Conservation (phyloP, 1,140 invertebrate genomes). For the Ceratina japonica region DNA sequence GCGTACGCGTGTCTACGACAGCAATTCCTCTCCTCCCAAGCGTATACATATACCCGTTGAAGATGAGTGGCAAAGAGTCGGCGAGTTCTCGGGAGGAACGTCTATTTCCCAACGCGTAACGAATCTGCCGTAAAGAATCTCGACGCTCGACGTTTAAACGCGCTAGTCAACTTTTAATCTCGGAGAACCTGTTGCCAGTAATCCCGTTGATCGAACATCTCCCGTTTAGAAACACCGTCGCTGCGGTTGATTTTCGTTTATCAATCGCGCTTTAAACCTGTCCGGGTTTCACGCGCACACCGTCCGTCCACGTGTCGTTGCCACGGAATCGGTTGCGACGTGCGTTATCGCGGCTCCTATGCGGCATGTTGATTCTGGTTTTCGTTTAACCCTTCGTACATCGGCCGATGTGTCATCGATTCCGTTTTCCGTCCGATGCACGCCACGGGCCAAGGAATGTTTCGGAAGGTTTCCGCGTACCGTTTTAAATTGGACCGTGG, state of each 20-base stretch:
- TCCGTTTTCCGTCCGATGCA: not conserved
- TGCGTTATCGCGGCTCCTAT: not conserved
- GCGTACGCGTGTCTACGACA: too few relatives aligned
- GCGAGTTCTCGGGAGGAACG: not conserved
- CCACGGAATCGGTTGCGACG: slow-evolving; percentile 10
- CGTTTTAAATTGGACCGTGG: too few relatives aligned
- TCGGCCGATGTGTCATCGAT: not conserved
- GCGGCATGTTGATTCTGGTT: slow-evolving; percentile 4
- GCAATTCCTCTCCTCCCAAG: not conserved
- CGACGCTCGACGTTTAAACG: not conserved
- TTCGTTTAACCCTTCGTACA: slow-evolving; percentile 12
- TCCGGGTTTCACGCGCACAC: not conserved
- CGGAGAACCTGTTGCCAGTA: slow-evolving; percentile 57
- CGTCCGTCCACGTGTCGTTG: slow-evolving; percentile 8
- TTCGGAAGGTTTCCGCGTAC: not conserved
- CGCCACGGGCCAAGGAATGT: not conserved
- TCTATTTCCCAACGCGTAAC: not conserved
- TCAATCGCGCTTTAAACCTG: too few relatives aligned
- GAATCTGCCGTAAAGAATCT: not conserved
- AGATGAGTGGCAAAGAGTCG: not conserved
- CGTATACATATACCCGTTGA: too few relatives aligned
- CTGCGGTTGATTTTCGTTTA: too few relatives aligned
- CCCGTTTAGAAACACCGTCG: slow-evolving; percentile 14
- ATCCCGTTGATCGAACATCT: slow-evolving; percentile 38
- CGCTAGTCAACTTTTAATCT: slow-evolving; percentile 9